A percentile compares a stretch with the other conserved stretches of the same genome.
These are phyloP conservation scores for Sylvia atricapilla DNA, from an alignment of 2,113 vertebrate genomes.

Conservation along the genomic window DNA sequence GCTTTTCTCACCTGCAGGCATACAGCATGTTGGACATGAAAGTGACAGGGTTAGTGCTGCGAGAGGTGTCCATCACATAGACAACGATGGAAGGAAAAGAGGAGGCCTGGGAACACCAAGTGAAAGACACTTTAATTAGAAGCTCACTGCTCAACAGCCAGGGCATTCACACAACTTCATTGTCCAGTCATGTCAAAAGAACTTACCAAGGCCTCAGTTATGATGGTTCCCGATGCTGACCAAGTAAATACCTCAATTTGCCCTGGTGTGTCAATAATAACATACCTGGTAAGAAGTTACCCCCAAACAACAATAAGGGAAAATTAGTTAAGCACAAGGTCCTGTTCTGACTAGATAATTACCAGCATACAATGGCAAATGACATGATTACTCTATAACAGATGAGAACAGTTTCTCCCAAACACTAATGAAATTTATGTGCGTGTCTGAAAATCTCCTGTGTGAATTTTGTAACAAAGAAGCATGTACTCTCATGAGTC, in stretches of 20 bases:
- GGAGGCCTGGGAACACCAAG: conserved; percentile 80
- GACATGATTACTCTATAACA: neutral
- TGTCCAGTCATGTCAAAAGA: neutral
- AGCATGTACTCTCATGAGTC: neutral
- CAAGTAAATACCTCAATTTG: conserved; percentile 99
- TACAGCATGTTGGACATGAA: conserved; percentile 99
- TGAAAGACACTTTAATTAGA: neutral
- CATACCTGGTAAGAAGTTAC: conserved; percentile 76
- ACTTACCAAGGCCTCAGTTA: conserved; percentile 92
- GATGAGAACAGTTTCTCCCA: neutral
- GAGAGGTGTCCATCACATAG: conserved; percentile 97
- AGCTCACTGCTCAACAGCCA: neutral
- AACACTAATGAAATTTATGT: neutral
- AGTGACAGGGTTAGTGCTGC: conserved; percentile 92
- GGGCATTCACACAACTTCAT: neutral
- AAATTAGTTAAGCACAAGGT: neutral
- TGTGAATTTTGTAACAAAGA: neutral
- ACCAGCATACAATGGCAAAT: neutral
- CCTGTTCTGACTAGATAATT: neutral
- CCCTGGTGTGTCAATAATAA: conserved; percentile 96
- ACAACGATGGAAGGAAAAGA: conserved; percentile 91
- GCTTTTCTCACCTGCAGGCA: conserved; percentile 89
- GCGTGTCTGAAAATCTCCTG: neutral
- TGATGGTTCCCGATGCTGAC: conserved; percentile 97
- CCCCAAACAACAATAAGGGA: neutral